These are phyloP conservation scores for Polypterus senegalus DNA, from an alignment of 2,113 vertebrate species.

Conservation along the genomic window DNA sequence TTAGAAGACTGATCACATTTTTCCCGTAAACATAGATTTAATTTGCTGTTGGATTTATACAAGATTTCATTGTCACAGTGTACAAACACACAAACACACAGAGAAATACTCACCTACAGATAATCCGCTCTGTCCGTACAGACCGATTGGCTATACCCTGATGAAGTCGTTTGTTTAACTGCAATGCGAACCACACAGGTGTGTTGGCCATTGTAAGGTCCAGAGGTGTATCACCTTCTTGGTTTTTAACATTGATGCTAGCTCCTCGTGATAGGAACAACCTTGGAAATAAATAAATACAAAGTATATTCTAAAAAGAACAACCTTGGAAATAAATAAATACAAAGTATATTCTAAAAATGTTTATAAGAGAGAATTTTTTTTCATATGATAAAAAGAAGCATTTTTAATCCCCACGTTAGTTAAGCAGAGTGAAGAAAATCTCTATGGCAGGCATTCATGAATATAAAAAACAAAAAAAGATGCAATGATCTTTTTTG, in stretches of 20 bases:
- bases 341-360: constrained; percentile 34
- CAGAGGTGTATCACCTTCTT: constrained; percentile 74
- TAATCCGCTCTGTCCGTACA: constrained; percentile 71
- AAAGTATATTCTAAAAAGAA: constrained; percentile 49
- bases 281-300: constrained; percentile 27
- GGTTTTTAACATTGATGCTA: constrained; percentile 71
- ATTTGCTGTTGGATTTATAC: too few relatives aligned
- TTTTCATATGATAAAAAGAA: too few relatives aligned
- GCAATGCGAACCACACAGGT: constrained; percentile 74
- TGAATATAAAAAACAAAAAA: too few relatives aligned
- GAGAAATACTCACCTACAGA: constrained; percentile 55
- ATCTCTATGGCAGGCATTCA: not conserved
- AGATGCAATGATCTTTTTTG: too few relatives aligned
- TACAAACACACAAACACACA: too few relatives aligned
- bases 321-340: constrained; percentile 39
- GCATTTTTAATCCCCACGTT: not conserved
- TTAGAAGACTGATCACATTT: too few relatives aligned
- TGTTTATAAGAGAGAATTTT: not conserved
- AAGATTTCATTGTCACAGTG: too few relatives aligned
- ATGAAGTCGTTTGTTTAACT: constrained; percentile 77
- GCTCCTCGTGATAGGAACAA: constrained; percentile 79
- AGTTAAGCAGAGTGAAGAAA: not conserved
- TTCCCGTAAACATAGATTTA: too few relatives aligned
- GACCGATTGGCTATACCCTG: constrained; percentile 68
- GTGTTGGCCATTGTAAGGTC: constrained; percentile 64